These are phyloP conservation scores for Siniperca scherzeri DNA, from an alignment of 2,797 vertebrate genomes.

Conservation along the genomic window DNA sequence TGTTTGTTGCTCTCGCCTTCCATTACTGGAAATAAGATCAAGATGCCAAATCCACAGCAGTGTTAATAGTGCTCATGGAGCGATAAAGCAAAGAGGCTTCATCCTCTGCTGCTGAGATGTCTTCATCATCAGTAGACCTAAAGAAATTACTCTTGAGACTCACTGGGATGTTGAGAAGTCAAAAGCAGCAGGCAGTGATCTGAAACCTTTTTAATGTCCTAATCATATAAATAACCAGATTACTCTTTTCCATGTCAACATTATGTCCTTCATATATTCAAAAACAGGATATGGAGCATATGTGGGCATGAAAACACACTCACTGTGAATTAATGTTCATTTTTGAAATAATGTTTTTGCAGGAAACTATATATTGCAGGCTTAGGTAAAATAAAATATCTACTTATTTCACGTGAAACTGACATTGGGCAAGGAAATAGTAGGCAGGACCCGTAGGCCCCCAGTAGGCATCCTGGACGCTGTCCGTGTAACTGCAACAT, in stretches of 20 bases:
- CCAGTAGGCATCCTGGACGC: too few species aligned
- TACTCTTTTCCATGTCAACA: background rate
- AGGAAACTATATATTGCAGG: background rate
- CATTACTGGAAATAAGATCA: constrained; percentile 4
- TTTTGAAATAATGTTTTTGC: background rate
- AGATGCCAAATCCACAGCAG: constrained; percentile 21
- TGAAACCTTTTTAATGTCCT: background rate
- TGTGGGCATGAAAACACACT: background rate
- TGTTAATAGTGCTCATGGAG: constrained; percentile 12
- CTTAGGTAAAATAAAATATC: background rate
- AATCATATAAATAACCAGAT: background rate
- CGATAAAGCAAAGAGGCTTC: constrained; percentile 8
- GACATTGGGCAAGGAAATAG: too few species aligned
- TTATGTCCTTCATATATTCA: background rate
- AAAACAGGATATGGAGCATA: background rate
- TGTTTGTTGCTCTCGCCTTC: background rate
- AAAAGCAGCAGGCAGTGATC: background rate
- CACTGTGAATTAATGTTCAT: background rate
- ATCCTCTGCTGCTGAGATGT: background rate
- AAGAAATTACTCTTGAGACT: background rate
- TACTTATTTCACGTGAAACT: too few species aligned
- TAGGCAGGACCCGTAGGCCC: too few species aligned
- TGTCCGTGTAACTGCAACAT: background rate
- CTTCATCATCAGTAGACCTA: background rate
- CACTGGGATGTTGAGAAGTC: background rate